These are phyloP conservation scores for Casuarius casuarius DNA, from an alignment of 2,113 vertebrate species.

Conservation along the genomic window DNA sequence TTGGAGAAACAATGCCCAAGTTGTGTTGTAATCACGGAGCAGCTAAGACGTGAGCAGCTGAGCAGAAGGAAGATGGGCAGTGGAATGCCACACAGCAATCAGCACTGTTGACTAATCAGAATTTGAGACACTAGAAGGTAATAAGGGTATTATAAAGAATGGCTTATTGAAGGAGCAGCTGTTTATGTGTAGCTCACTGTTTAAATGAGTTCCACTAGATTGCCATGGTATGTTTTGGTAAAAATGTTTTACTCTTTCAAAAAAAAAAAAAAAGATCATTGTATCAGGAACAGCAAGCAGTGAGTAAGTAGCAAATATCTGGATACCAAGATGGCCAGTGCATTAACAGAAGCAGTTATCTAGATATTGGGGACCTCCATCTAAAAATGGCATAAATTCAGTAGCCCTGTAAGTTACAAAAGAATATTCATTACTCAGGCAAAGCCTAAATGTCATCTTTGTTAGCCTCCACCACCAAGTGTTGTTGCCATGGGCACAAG, in stretches of 20 bases:
- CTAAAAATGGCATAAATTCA: conserved; percentile 49
- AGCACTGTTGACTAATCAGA: conserved; percentile 99
- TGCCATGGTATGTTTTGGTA: conserved; percentile 80
- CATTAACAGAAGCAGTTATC: conserved; percentile 30
- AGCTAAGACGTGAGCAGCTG: conserved; percentile 91
- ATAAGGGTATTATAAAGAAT: conserved; percentile 95
- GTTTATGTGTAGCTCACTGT: conserved; percentile 90
- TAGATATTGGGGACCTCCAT: conserved; percentile 19
- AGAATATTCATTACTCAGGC: conserved; percentile 68
- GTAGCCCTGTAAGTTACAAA: conserved; percentile 61
- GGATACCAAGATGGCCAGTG: conserved; percentile 28
- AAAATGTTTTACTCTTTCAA: conserved; percentile 74
- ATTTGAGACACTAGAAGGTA: conserved; percentile 98
- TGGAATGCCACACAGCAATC: conserved; percentile 95
- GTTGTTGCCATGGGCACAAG: conserved; percentile 62
- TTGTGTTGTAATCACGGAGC: conserved; percentile 88
- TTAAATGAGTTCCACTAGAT: conserved; percentile 82
- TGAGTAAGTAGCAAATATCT: conserved; percentile 56
- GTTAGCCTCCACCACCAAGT: conserved; percentile 47
- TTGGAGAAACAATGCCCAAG: conserved; percentile 92
- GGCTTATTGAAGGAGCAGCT: conserved; percentile 97
- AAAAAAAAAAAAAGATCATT: background rate
- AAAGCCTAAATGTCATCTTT: conserved; percentile 67
- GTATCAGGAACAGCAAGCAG: conserved; percentile 34
- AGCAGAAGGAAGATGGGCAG: conserved; percentile 93